Conservation (phyloP, 2,113 vertebrate species). For the Limnothrissa miodon region DNA sequence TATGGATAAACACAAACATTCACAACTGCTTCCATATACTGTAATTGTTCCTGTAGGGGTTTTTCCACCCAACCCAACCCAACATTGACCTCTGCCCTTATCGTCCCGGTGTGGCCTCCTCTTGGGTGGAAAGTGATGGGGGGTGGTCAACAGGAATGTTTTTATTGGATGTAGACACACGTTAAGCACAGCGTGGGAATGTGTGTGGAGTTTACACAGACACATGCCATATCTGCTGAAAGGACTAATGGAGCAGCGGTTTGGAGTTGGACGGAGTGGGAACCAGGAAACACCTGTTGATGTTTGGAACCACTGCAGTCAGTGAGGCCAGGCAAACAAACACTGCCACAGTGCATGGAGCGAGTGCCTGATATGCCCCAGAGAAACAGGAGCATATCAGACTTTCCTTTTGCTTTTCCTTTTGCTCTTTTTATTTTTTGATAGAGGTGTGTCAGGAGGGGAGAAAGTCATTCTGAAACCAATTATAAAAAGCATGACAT, state of each 20-base stretch:
- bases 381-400: background rate
- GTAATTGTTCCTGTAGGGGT: background rate
- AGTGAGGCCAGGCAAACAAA: background rate
- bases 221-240: slow-evolving; percentile 37
- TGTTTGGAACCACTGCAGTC: slow-evolving; percentile 4
- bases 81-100: background rate
- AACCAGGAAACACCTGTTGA: slow-evolving; percentile 49
- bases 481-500: slow-evolving; percentile 34
- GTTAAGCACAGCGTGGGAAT: slow-evolving; percentile 36
- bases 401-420: background rate
- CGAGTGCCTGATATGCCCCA: background rate
- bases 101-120: background rate
- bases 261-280: slow-evolving; percentile 25
- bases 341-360: background rate
- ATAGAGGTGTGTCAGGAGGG: background rate
- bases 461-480: slow-evolving; percentile 30
- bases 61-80: background rate
- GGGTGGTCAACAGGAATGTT: slow-evolving; percentile 20
- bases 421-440: background rate
- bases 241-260: slow-evolving; percentile 24
- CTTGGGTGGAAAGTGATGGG: slow-evolving; percentile 31
- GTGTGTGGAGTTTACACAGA: slow-evolving; percentile 34
- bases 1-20: slow-evolving; percentile 27
- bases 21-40: slow-evolving; percentile 25
- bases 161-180: slow-evolving; percentile 26